A percentile compares a stretch with the other conserved stretches of the same genome.
phyloP scores from a whole-genome alignment of 2,888 invertebrate species.

The Nomada goodeniana region DNA sequence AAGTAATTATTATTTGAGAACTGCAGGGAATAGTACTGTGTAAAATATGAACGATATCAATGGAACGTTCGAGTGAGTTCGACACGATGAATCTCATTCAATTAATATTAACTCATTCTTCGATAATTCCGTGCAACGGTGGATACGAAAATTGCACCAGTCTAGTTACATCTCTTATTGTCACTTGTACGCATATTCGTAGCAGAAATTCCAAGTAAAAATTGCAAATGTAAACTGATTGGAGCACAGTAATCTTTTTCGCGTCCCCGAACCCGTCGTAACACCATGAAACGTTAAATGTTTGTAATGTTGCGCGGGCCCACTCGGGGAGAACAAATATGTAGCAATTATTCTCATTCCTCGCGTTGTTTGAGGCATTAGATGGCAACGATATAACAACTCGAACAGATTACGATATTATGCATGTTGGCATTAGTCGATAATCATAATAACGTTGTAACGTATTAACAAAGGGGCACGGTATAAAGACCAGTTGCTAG shows the following conservation, averaged over 20 bases:
- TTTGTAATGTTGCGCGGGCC: background rate
- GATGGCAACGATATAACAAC: constrained; percentile 6
- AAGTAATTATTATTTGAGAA: too few species aligned
- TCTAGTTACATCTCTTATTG: too few species aligned
- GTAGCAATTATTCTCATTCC: constrained; percentile 13
- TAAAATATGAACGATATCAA: too few species aligned
- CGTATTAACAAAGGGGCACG: constrained; percentile 5
- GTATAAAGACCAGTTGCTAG: constrained; percentile 32
- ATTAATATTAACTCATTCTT: too few species aligned
- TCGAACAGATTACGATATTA: constrained; percentile 42
- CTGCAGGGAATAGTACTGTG: too few species aligned
- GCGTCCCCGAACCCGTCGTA: too few species aligned
- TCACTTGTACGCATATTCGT: too few species aligned
- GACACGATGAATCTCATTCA: too few species aligned
- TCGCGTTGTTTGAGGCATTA: constrained; percentile 27
- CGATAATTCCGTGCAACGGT: too few species aligned
- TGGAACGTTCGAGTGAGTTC: too few species aligned
- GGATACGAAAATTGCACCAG: too few species aligned
- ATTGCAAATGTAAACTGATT: background rate
- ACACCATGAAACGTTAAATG: background rate
- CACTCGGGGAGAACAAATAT: background rate
- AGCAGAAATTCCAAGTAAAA: background rate
- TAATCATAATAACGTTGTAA: constrained; percentile 42
- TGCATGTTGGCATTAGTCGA: constrained; percentile 34
- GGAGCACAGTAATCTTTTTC: background rate